These are phyloP conservation scores for Heliocidaris erythrogramma DNA, from an alignment of 35 echinoderm and acorn worm genomes.

Conservation along the genomic window DNA sequence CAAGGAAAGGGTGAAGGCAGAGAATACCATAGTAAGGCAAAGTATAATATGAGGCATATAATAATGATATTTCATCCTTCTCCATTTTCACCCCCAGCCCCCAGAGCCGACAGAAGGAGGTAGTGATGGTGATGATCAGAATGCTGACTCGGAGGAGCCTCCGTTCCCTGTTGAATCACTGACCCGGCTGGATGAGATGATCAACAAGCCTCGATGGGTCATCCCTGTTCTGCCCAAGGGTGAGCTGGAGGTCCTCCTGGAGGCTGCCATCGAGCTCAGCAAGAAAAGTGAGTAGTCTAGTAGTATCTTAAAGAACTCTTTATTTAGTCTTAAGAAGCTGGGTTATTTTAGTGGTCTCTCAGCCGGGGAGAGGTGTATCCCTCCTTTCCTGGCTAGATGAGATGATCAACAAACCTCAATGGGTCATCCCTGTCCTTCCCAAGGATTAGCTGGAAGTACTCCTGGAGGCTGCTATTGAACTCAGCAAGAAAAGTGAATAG, in stretches of 20 bases:
- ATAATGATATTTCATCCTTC: background rate
- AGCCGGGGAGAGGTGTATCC: background rate
- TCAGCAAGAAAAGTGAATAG: slow-evolving; percentile 87
- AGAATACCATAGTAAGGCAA: background rate
- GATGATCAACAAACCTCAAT: slow-evolving; percentile 97
- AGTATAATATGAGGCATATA: background rate
- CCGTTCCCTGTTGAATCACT: slow-evolving; percentile 83
- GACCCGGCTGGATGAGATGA: slow-evolving; percentile 89
- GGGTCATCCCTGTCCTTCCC: slow-evolving; percentile 94
- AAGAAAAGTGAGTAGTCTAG: slow-evolving; percentile 68
- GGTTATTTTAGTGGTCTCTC: background rate
- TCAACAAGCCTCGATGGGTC: slow-evolving; percentile 98
- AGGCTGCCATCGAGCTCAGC: slow-evolving; percentile 89
- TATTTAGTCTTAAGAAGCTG: background rate
- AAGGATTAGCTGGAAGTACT: slow-evolving; percentile 95
- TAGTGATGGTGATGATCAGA: slow-evolving; percentile 63
- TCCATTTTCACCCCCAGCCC: background rate
- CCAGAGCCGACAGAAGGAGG: slow-evolving; percentile 47
- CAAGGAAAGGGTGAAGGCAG: no score
- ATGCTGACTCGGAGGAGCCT: slow-evolving; percentile 82
- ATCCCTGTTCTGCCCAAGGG: slow-evolving; percentile 96
- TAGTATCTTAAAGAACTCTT: background rate
- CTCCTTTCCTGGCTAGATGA: background rate
- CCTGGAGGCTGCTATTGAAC: slow-evolving; percentile 85
- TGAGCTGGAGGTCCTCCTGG: slow-evolving; percentile 96